Evolutionary conservation across 2,888 invertebrate species (phyloP).

Genomic region (Latrodectus elegans): DNA sequence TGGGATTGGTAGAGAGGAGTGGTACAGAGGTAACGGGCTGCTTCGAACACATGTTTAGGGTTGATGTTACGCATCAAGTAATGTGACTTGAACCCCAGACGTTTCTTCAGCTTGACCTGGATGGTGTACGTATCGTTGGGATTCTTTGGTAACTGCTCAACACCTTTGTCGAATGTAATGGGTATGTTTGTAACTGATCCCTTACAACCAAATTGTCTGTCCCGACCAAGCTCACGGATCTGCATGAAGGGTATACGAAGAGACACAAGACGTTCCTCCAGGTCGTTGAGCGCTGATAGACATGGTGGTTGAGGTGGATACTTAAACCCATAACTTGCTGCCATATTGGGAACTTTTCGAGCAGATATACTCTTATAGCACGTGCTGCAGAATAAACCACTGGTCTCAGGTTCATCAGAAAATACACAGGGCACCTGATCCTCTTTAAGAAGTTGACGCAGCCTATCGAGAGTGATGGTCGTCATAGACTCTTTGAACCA

Average conservation of each 20-base stretch:
- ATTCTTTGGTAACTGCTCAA: neutral
- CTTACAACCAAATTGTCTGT: slow-evolving; percentile 69
- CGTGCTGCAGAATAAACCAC: neutral
- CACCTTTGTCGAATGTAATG: slow-evolving; percentile 30
- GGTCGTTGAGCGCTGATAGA: slow-evolving; percentile 7
- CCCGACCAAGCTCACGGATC: slow-evolving; percentile 72
- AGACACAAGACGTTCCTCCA: slow-evolving; percentile 74
- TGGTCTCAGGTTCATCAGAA: neutral
- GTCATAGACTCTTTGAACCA: no score
- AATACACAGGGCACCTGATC: neutral
- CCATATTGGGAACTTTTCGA: neutral
- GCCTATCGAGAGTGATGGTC: no score
- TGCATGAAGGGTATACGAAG: slow-evolving; percentile 74
- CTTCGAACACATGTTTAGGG: slow-evolving; percentile 1
- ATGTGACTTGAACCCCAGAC: neutral
- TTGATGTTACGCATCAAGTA: slow-evolving; percentile 3
- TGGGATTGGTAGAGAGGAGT: neutral
- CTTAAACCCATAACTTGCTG: neutral
- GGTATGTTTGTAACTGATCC: slow-evolving; percentile 73
- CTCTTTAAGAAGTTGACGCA: no score
- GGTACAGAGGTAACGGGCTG: neutral
- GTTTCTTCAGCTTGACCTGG: slow-evolving; percentile 10
- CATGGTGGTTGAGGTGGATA: neutral
- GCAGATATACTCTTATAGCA: neutral
- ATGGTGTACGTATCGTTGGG: neutral